Percentiles rank a stretch among this genome's conserved stretches.
These are phyloP conservation scores for Melangyna quadrimaculata DNA, from an alignment of 2,888 invertebrate genomes.

Conservation along the genomic window DNA sequence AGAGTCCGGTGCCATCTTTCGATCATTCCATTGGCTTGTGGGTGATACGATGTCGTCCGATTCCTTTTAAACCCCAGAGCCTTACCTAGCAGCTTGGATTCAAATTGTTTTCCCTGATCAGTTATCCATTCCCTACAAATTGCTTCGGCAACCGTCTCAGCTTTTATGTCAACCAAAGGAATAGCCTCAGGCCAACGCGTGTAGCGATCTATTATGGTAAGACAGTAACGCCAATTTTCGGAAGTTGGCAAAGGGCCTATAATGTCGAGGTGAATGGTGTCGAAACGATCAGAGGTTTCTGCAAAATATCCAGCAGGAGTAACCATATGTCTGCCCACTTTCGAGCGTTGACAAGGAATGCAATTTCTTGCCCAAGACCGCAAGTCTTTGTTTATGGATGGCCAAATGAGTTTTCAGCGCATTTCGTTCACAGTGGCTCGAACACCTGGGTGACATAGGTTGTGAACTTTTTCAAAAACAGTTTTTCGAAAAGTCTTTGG, in stretches of 20 bases:
- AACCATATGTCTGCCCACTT: conserved; percentile 38
- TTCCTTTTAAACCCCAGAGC: neutral
- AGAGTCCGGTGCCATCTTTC: conserved; percentile 71
- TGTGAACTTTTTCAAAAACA: neutral
- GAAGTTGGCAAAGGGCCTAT: neutral
- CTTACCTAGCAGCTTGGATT: neutral
- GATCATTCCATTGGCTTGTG: conserved; percentile 31
- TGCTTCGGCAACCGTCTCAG: neutral
- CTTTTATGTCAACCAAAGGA: neutral
- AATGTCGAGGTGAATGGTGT: conserved; percentile 65
- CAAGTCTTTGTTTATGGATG: conserved; percentile 24
- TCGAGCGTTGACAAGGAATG: conserved; percentile 26
- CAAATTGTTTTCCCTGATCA: conserved; percentile 13
- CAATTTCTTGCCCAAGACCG: neutral
- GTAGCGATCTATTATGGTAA: conserved; percentile 4
- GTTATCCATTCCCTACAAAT: neutral
- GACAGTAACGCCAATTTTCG: neutral
- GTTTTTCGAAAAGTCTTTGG: neutral
- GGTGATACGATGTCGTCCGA: conserved; percentile 6
- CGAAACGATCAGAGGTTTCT: conserved; percentile 72
- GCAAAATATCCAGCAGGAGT: conserved; percentile 69
- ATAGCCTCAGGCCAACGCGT: conserved; percentile 16
- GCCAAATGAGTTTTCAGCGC: neutral
- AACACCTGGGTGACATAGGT: conserved; percentile 3
- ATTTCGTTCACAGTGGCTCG: neutral